Evolutionary conservation across 2,888 invertebrate species (phyloP).

Genomic region (Nemotelus nigrinus): DNA sequence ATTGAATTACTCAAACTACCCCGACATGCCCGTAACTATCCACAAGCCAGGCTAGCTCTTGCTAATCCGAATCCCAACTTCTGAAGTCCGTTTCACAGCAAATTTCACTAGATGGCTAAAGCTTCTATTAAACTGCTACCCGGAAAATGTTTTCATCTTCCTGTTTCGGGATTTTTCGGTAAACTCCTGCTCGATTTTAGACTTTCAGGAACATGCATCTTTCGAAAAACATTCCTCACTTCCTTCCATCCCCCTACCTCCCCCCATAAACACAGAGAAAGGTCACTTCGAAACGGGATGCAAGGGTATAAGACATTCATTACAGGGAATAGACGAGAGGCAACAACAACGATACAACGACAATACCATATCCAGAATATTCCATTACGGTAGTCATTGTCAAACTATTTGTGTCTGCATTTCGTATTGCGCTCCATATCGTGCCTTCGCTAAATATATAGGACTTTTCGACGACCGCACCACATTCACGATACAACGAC

Average conservation of each 20-base stretch:
- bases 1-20: slow-evolving; percentile 8
- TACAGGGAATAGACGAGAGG: slow-evolving; percentile 20
- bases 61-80: slow-evolving; percentile 23
- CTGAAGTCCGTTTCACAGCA: slow-evolving; percentile 26
- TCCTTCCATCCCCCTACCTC: neutral
- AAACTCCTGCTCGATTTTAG: neutral
- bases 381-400: slow-evolving; percentile 7
- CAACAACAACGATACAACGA: slow-evolving; percentile 3
- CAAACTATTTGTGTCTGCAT: slow-evolving; percentile 36
- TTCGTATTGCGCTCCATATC: slow-evolving; percentile 4
- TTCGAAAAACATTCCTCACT: slow-evolving; percentile 16
- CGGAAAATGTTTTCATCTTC: slow-evolving; percentile 40
- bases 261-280: slow-evolving; percentile 7
- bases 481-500: no score
- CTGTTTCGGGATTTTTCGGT: slow-evolving; percentile 21
- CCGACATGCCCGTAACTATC: neutral
- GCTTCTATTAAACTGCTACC: slow-evolving; percentile 1
- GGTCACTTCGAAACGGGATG: slow-evolving; percentile 32
- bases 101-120: neutral
- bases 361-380: slow-evolving; percentile 32
- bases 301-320: slow-evolving; percentile 29
- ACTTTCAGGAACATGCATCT: no score
- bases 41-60: neutral
- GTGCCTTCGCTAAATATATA: neutral
- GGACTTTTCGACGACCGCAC: no score